A percentile compares a stretch with the other conserved stretches of the same genome.
Conservation (phyloP, 2,888 invertebrate species). For the Spialia ferax region DNA sequence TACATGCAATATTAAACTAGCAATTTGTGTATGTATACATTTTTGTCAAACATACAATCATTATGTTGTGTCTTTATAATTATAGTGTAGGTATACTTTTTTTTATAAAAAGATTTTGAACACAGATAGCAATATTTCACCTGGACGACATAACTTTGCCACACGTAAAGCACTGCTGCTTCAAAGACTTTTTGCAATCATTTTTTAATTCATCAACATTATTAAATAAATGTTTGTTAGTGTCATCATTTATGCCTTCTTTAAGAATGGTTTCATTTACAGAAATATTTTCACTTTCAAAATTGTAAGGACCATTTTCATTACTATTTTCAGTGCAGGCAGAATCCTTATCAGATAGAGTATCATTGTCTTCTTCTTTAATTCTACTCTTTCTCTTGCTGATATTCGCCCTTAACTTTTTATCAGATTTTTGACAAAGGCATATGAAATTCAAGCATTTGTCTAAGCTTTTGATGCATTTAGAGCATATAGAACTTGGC, state of each 20-base stretch:
- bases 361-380: conserved; percentile 42
- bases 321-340: conserved; percentile 49
- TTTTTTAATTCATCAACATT: conserved; percentile 35
- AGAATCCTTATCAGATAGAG: conserved; percentile 42
- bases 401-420: conserved; percentile 54
- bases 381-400: neutral
- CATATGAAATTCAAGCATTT: conserved; percentile 66
- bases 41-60: no score
- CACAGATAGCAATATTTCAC: conserved; percentile 55
- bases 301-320: conserved; percentile 43
- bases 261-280: conserved; percentile 30
- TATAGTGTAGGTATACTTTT: no score
- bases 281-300: neutral
- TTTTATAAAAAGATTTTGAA: no score
- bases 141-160: conserved; percentile 84
- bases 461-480: conserved; percentile 64
- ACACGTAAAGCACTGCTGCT: conserved; percentile 76
- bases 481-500: conserved; percentile 66
- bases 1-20: no score
- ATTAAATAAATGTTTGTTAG: conserved; percentile 2
- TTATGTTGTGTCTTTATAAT: no score
- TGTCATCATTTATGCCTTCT: conserved; percentile 33
- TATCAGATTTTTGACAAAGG: conserved; percentile 66
- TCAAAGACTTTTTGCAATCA: conserved; percentile 29
- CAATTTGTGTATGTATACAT: no score